Evolutionary conservation across 1,140 invertebrate genomes (phyloP).

Genomic region (Zaprionus africanus): DNA sequence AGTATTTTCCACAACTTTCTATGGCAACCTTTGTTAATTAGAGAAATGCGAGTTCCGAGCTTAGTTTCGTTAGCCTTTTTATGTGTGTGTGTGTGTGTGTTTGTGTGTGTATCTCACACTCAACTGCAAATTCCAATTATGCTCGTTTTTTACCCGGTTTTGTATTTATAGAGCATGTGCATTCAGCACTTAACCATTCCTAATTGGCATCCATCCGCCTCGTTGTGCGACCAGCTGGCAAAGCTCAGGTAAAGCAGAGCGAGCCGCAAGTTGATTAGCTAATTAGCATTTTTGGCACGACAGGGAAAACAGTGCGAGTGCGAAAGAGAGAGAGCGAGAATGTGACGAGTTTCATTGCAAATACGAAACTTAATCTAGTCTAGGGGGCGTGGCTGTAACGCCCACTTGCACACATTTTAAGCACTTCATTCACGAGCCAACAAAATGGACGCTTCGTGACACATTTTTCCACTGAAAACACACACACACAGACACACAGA

Average conservation of each 20-base stretch:
- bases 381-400: background rate
- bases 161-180: constrained; percentile 19
- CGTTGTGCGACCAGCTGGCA: background rate
- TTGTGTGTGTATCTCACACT: background rate
- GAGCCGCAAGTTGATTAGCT: constrained; percentile 61
- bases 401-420: constrained; percentile 33
- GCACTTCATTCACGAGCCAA: constrained; percentile 54
- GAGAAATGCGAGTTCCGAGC: background rate
- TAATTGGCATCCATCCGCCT: constrained; percentile 6
- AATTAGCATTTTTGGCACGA: constrained; percentile 48
- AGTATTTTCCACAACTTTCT: background rate
- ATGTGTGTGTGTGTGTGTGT: too few relatives aligned
- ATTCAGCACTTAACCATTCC: constrained; percentile 15
- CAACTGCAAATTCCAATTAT: background rate
- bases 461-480: constrained; percentile 38
- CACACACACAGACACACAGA: constrained; percentile 8
- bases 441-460: constrained; percentile 26
- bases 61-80: background rate
- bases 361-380: constrained; percentile 53
- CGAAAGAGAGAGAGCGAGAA: background rate
- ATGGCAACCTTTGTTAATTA: background rate
- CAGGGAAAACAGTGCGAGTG: background rate
- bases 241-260: background rate
- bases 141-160: background rate
- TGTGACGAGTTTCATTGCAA: constrained; percentile 18